Conservation (phyloP, 2,888 invertebrate species). For the Amorpha juglandis region DNA sequence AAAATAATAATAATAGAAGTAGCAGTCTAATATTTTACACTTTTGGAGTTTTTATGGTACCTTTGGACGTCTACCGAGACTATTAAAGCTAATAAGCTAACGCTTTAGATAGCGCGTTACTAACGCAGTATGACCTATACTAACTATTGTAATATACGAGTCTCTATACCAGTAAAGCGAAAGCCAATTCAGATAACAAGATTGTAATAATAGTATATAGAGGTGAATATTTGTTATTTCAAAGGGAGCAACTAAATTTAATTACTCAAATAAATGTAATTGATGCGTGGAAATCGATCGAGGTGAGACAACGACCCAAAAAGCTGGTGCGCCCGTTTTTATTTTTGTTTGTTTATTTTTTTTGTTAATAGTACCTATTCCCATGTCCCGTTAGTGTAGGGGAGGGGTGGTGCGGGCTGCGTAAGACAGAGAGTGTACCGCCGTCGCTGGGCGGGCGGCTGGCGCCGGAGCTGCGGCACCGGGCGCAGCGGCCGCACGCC, state of each 20-base stretch:
- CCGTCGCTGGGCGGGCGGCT: constrained; percentile 67
- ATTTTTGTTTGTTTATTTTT: constrained; percentile 55
- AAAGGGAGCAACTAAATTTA: too few species aligned
- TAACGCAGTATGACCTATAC: background rate
- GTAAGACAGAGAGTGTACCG: constrained; percentile 76
- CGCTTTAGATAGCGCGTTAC: constrained; percentile 19
- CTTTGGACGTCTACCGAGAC: background rate
- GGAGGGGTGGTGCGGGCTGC: constrained; percentile 71
- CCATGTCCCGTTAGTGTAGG: constrained; percentile 59
- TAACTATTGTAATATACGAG: background rate
- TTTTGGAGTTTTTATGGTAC: background rate
- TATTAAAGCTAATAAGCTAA: constrained; percentile 14
- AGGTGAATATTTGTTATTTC: background rate
- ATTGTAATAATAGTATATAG: background rate
- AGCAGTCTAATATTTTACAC: background rate
- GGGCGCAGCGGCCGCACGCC: constrained; percentile 73
- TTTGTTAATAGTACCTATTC: constrained; percentile 47
- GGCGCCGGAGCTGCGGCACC: constrained; percentile 64
- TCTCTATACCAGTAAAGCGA: background rate
- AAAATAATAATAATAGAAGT: too few species aligned
- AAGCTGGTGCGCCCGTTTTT: constrained; percentile 64
- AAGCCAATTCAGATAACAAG: background rate
- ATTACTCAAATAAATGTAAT: too few species aligned
- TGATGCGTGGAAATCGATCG: background rate
- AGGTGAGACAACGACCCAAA: background rate